Percentiles rank a stretch among this genome's conserved stretches.
phyloP scores from a whole-genome alignment of 1,140 invertebrate species.

The Luehdorfia chinensis region DNA sequence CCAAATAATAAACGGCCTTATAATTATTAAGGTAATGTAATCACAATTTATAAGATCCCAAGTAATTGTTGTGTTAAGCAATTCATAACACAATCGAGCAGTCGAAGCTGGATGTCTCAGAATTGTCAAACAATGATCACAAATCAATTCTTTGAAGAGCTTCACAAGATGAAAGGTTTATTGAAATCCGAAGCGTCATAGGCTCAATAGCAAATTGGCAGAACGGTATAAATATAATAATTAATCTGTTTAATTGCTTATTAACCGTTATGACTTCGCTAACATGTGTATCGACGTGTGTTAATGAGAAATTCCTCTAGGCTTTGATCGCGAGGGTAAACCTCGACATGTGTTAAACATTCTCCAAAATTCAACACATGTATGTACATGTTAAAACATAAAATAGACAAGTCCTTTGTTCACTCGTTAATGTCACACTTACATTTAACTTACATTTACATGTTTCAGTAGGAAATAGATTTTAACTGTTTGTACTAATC shows the following conservation, averaged over 20 bases:
- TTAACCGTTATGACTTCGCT: slow-evolving; percentile 53
- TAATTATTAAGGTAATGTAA: neutral
- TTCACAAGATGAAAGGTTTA: slow-evolving; percentile 54
- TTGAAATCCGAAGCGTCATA: slow-evolving; percentile 36
- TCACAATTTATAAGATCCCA: slow-evolving; percentile 1
- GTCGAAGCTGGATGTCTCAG: slow-evolving; percentile 34
- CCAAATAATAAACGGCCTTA: too few relatives aligned
- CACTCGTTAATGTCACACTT: too few relatives aligned
- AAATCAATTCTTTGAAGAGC: slow-evolving; percentile 49
- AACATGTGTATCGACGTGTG: slow-evolving; percentile 51
- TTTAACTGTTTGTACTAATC: too few relatives aligned
- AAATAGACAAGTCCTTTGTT: too few relatives aligned
- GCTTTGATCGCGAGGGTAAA: slow-evolving; percentile 46
- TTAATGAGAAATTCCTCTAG: slow-evolving; percentile 44
- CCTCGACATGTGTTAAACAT: slow-evolving; percentile 33
- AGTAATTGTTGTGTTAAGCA: slow-evolving; percentile 29
- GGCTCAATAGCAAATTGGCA: slow-evolving; percentile 55
- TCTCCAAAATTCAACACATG: slow-evolving; percentile 28
- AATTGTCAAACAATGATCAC: slow-evolving; percentile 63
- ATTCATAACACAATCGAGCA: slow-evolving; percentile 38
- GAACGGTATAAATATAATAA: slow-evolving; percentile 62
- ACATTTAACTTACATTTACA: too few relatives aligned
- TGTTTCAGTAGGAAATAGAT: too few relatives aligned
- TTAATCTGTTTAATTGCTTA: slow-evolving; percentile 73
- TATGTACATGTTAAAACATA: neutral